phyloP scores from a whole-genome alignment of 1,140 invertebrate genomes.

The Caenorhabditis inopinata region DNA sequence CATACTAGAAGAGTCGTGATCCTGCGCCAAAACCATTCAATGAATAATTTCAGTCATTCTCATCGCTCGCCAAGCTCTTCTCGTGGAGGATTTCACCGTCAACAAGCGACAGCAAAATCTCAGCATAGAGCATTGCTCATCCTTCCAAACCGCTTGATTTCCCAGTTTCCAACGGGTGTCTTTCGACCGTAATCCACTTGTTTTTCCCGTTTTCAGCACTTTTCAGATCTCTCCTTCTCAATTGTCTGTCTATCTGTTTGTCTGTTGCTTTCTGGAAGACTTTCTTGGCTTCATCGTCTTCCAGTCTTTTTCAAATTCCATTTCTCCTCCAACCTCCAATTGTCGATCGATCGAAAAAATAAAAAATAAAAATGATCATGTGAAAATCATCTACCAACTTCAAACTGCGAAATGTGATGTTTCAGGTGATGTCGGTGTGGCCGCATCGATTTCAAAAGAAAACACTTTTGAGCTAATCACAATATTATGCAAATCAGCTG shows the following conservation, averaged over 20 bases:
- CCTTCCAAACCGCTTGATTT: neutral
- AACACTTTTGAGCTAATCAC: neutral
- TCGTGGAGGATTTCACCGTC: conserved; percentile 27
- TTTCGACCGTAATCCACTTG: conserved; percentile 8
- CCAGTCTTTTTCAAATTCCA: neutral
- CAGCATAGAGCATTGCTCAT: neutral
- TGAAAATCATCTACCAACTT: neutral
- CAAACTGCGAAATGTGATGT: conserved; percentile 2
- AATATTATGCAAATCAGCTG: neutral
- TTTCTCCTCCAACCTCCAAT: neutral
- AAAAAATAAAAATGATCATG: neutral
- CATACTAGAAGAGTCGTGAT: neutral
- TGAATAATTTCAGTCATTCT: conserved; percentile 6
- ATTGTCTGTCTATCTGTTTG: neutral
- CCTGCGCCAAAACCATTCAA: too few relatives aligned
- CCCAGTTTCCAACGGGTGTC: neutral
- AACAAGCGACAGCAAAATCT: conserved; percentile 32
- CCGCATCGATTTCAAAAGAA: too few relatives aligned
- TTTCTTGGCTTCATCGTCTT: neutral
- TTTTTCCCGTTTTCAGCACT: neutral
- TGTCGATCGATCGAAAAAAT: neutral
- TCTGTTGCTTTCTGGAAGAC: neutral
- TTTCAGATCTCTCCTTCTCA: neutral
- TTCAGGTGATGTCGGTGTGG: neutral
- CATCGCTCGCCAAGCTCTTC: conserved; percentile 26